Base-by-base conservation (phyloP, 1,140 invertebrate genomes). In the Drosophila busckii region DNA sequence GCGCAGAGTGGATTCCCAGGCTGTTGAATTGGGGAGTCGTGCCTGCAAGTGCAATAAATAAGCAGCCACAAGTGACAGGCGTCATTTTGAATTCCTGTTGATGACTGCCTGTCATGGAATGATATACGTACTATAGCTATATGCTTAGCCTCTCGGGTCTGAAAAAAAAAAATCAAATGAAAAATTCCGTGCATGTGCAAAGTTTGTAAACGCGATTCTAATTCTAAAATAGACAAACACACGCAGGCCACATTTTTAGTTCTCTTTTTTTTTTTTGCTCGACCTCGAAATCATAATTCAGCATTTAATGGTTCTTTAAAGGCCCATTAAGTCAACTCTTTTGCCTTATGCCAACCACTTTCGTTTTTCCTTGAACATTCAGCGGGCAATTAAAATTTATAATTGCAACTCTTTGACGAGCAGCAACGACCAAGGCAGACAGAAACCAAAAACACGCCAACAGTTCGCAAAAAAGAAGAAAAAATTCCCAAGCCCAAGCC, bases 331-430 rank as follows among this genome's bases (percentile, higher is more conserved):
- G 73, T 73, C 73, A 80, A 64, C 75, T 73, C 71, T 54, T 66
- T 34, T n/a, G 1, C 41, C 48, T 49, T n/a, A 34, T 26, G 26
- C 25, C 49, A 50, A 45, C 46, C 61, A 78, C 73, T 78, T 70
- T 76, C 70, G 52, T 53, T 70, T 76, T 78, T 69, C 73, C 73
- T 60, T 64, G 67, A 78, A 80, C 67, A 55, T 48, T 80, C 50
- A 37, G 48, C 22, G 31, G 29, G 75, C 75, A 82, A 69, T 83
- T 82, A 83, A 75, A 82, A 70, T 60, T 45, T 62, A 37, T 52
- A 70, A 66, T 75, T 82, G 56, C 76, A 82, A 82, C 75, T 82
- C 75, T 82, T 82, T 82, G 75, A 82, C 75, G 67, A 53, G 28
- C 42, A 13, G 26, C 28, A 25, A 20, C 22, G 38, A 37, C 5